Conservation (phyloP, 2,113 vertebrate species). For the Pelecanus crispus region DNA sequence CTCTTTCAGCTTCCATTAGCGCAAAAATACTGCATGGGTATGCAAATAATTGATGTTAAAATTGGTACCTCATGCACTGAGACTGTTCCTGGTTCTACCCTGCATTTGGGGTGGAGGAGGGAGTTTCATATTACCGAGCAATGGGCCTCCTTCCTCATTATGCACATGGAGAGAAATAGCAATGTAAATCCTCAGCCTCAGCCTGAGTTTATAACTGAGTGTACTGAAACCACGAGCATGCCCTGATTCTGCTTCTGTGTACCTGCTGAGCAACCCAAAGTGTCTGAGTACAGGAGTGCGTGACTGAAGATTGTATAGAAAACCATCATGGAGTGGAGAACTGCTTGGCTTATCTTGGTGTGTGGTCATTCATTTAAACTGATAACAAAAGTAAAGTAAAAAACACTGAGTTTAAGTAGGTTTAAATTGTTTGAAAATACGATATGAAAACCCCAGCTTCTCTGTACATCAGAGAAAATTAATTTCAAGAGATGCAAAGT, state of each 20-base stretch:
- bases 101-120: neutral
- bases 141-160: neutral
- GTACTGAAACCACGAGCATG: neutral
- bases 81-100: neutral
- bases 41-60: neutral
- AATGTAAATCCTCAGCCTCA: neutral
- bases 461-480: neutral
- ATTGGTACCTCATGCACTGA: neutral
- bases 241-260: neutral
- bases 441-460: neutral
- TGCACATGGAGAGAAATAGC: neutral
- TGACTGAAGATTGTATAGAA: neutral
- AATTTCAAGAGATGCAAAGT: neutral
- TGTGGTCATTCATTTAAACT: neutral
- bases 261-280: neutral
- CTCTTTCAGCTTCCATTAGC: neutral
- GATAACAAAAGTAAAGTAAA: neutral
- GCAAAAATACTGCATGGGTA: neutral
- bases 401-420: neutral
- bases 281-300: neutral
- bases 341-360: neutral
- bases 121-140: neutral
- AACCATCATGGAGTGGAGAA: neutral
- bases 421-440: neutral
- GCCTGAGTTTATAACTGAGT: neutral